Conservation (phyloP, 2,113 vertebrate species). For the Euleptes europaea region DNA sequence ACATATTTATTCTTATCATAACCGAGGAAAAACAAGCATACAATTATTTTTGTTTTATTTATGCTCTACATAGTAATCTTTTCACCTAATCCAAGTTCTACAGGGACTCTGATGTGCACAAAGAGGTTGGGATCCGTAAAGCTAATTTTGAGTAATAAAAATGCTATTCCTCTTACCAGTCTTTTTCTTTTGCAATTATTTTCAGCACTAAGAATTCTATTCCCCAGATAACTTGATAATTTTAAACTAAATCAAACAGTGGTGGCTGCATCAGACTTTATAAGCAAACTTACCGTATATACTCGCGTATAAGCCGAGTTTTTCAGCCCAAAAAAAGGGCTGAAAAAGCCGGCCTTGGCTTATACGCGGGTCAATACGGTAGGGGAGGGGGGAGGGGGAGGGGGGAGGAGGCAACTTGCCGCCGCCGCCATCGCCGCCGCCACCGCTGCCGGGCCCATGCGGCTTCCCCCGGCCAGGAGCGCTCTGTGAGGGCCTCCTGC, state of each 20-base stretch:
- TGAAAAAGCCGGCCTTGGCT: no score
- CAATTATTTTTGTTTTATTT: background rate
- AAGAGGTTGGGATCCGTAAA: background rate
- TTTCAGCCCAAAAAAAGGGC: no score
- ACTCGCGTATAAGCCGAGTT: no score
- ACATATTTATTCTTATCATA: background rate
- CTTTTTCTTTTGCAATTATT: background rate
- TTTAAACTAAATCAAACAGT: rapidly evolving
- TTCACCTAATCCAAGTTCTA: background rate
- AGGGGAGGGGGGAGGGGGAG: no score
- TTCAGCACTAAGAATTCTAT: background rate
- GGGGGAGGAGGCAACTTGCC: no score
- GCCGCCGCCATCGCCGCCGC: no score
- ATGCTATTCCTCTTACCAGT: background rate
- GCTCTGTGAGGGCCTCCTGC: no score
- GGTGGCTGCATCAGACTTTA: background rate
- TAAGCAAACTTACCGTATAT: no score
- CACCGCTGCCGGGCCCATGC: no score
- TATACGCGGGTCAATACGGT: no score
- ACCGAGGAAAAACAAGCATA: background rate
- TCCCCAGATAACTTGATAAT: background rate
- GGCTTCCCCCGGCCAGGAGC: no score
- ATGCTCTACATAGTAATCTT: no score
- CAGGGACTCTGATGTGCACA: background rate
- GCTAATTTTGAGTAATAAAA: background rate